Evolutionary conservation across 2,113 vertebrate species (phyloP).

Genomic region (Cisticola juncidis): DNA sequence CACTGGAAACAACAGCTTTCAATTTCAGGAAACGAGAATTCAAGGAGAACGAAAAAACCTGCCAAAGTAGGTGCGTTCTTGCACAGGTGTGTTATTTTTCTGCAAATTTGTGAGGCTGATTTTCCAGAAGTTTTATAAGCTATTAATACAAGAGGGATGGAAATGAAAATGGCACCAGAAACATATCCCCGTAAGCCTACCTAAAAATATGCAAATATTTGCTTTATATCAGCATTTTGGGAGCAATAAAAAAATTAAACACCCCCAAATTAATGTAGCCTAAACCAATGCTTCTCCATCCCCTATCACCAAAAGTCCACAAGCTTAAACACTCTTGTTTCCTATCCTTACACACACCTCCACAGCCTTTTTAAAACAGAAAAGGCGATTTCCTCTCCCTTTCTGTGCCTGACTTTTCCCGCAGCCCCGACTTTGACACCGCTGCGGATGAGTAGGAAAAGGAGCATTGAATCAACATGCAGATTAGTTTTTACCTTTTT

Average conservation of each 20-base stretch:
- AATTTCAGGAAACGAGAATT: not conserved
- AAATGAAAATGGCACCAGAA: not conserved
- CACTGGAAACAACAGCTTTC: not conserved
- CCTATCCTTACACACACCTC: not conserved
- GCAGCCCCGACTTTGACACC: not conserved
- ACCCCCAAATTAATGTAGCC: too few relatives aligned
- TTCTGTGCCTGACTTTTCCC: not conserved
- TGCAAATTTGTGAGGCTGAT: not conserved
- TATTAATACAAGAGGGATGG: not conserved
- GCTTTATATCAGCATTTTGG: not conserved
- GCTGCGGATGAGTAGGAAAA: not conserved
- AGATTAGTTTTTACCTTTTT: slow-evolving; percentile 7
- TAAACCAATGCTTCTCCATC: not conserved
- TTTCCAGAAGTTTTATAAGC: not conserved
- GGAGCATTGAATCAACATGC: rapidly evolving
- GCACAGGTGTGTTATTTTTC: not conserved
- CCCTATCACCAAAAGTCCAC: not conserved
- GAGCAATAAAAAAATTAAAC: not conserved
- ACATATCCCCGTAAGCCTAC: not conserved
- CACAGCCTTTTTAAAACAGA: not conserved
- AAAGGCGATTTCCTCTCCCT: slow-evolving; percentile 18
- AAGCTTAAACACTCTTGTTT: not conserved
- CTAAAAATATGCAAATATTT: not conserved
- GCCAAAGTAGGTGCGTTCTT: not conserved
- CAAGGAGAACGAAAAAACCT: not conserved